Conservation (phyloP, 2,797 vertebrate species). For the Pseudochirops corinnae region DNA sequence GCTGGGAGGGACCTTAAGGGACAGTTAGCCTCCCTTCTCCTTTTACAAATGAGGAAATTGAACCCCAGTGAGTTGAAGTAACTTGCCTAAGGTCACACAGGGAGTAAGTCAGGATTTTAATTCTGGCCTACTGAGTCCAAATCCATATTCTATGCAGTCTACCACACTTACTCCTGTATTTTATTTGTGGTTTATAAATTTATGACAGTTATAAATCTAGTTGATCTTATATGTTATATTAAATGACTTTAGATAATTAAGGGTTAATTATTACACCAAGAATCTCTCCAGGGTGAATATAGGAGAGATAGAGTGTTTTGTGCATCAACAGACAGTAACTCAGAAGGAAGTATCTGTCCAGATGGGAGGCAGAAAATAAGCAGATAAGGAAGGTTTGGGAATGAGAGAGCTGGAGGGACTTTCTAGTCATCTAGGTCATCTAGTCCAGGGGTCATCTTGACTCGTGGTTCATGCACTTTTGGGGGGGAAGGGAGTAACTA, state of each 20-base stretch:
- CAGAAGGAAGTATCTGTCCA: not conserved
- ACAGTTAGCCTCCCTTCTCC: not conserved
- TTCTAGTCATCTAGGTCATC: not conserved
- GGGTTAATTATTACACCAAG: not conserved
- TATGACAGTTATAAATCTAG: not conserved
- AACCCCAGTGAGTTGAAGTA: not conserved
- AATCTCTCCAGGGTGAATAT: not conserved
- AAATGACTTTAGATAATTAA: conserved; percentile 35
- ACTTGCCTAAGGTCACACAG: not conserved
- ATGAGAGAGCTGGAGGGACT: not conserved
- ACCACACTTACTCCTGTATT: not conserved
- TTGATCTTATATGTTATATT: not conserved
- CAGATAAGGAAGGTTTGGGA: not conserved
- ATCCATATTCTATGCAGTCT: not conserved
- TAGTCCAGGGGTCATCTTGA: not conserved
- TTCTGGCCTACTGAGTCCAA: not conserved
- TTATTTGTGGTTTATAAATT: not conserved
- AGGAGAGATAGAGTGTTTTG: not conserved
- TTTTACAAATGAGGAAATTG: not conserved
- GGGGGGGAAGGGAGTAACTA: no score
- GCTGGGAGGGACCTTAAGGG: not conserved
- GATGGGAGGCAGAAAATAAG: not conserved
- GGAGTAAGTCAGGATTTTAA: not conserved
- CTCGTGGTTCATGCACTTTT: not conserved
- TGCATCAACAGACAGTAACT: not conserved